A percentile compares a stretch with the other conserved stretches of the same genome.
Conservation (phyloP, 1,140 invertebrate species). For the Mizuhopecten yessoensis region DNA sequence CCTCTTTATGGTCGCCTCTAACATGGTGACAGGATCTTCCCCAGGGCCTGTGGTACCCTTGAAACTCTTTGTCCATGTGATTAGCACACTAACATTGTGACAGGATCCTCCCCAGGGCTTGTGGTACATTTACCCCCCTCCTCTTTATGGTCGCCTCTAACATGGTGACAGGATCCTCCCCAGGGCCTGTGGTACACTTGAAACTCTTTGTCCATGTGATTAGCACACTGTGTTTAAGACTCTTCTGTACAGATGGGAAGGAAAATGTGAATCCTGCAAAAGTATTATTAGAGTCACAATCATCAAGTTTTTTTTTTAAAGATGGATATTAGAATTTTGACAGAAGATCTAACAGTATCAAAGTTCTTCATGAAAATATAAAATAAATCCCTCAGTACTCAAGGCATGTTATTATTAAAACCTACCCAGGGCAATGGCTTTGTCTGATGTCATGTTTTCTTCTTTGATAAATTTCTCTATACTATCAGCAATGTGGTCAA, state of each 20-base stretch:
- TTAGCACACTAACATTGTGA: neutral
- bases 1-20: neutral
- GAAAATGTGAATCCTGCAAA: constrained; percentile 99
- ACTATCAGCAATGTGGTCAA: constrained; percentile 57
- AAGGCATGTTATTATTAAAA: neutral
- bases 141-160: constrained; percentile 88
- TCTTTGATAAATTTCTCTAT: constrained; percentile 52
- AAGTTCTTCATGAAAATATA: neutral
- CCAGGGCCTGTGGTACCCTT: neutral
- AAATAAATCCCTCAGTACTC: too few species aligned
- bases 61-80: constrained; percentile 52
- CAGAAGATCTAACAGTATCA: neutral
- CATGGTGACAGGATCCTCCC: constrained; percentile 92
- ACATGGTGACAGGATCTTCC: neutral
- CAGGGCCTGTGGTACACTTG: constrained; percentile 92
- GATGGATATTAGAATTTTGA: neutral
- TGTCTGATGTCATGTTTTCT: constrained; percentile 27
- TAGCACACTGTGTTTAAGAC: constrained; percentile 93
- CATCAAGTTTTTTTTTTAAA: neutral
- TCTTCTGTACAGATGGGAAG: constrained; percentile 95
- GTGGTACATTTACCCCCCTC: constrained; percentile 65
- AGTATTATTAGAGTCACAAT: neutral
- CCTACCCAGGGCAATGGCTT: neutral
- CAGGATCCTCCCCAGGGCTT: constrained; percentile 20
- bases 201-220: constrained; percentile 98